Conservation (phyloP, 2,797 vertebrate species). For the Notamacropus eugenii region DNA sequence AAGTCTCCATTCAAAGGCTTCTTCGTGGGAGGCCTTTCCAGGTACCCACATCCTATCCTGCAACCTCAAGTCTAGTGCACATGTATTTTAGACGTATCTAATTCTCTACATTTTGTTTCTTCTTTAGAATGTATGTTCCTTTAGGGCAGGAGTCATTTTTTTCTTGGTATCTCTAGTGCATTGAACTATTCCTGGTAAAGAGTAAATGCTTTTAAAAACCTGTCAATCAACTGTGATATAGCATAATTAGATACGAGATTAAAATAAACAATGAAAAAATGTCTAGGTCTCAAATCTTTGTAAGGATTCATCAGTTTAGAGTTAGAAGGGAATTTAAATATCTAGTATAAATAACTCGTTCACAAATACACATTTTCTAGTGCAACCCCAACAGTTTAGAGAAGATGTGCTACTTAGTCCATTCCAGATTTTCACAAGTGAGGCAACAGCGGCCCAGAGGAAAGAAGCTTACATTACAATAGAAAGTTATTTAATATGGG, state of each 20-base stretch:
- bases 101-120: neutral
- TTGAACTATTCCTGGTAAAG: neutral
- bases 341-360: neutral
- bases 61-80: neutral
- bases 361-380: neutral
- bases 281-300: neutral
- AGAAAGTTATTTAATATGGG: neutral
- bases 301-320: neutral
- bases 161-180: neutral
- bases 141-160: neutral
- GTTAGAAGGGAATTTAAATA: neutral
- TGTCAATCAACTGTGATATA: neutral
- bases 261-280: neutral
- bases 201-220: neutral
- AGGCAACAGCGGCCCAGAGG: neutral
- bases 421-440: neutral
- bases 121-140: neutral
- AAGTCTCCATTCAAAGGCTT: too few species aligned
- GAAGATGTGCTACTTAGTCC: neutral
- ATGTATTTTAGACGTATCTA: neutral
- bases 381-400: neutral
- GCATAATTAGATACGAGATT: neutral
- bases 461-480: neutral
- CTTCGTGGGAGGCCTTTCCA: too few species aligned
- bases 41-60: neutral